Evolutionary conservation across 2,888 invertebrate genomes (phyloP), one percentile per base, ranked within the genome.

Genomic region (Hydroisotoma schaefferi): DNA sequence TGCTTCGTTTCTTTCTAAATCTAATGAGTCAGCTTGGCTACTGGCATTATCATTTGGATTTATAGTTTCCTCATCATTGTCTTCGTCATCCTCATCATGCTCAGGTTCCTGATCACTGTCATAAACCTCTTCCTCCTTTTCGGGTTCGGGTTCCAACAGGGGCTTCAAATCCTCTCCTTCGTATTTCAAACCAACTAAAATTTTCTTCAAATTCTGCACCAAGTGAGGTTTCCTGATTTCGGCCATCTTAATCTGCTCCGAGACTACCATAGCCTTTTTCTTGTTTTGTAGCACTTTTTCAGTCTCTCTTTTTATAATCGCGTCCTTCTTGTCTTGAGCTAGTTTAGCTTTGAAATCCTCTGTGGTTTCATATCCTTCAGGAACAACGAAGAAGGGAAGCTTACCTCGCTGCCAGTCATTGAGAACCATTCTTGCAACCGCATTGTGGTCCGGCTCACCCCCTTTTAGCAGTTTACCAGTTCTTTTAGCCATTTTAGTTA

Each of bases 371-470:
- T 84, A 90, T 1, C 88, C 89, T 71, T 88, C 87, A 18, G 97
- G 97, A 47, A 86, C 82, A 3, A 92, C 87, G 80, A 92, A 99
- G 78, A 90, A 98, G 1, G 98, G 97, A 55, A 99, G 79, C 78
- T 94, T 94, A 4, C 99, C 99, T 74, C 99, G 83, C 79, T 99
- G 98, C 90, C 94, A 99, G 78, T 99, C 99, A 80, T 99, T 99
- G 2, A 99, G 82, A 10, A 99, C 85, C 90, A 95, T 95, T 76
- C 89, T 87, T 0, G 99, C 88, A 1, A 89, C 88, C 62, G 88
- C 88, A 51, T 83, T 80, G 22, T 94, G 80, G 79, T 99, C 95
- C 10, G 99, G 94, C 76, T 99, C 97, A n/a, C 95, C 99, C 73
- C 93, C 93, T 77, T 95, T 98, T 10, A 94, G 77, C 55, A 99